Evolutionary conservation across 2,113 vertebrate species (phyloP).

Genomic region (Lota lota): DNA sequence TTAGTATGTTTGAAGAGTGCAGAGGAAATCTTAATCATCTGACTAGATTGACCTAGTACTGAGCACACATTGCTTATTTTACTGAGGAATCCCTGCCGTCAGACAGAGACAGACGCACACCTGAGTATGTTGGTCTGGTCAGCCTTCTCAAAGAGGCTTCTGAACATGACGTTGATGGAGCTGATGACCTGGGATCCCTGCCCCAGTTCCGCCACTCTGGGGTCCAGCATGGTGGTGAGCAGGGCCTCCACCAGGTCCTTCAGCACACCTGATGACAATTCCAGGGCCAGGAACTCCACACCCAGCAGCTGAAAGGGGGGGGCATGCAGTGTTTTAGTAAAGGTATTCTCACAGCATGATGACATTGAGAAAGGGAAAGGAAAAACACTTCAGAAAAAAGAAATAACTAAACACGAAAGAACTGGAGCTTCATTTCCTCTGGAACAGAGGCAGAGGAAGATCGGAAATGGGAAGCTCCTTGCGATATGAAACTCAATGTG

Average conservation of each 20-base stretch:
- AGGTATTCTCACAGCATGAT: background rate
- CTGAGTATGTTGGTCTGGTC: conserved; percentile 87
- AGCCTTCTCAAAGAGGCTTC: conserved; percentile 84
- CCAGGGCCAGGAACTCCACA: conserved; percentile 80
- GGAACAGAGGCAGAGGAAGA: too few relatives aligned
- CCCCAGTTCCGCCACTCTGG: conserved; percentile 82
- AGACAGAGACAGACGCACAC: conserved; percentile 39
- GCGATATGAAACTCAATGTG: too few relatives aligned
- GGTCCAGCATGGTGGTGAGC: conserved; percentile 84
- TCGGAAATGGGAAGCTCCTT: too few relatives aligned
- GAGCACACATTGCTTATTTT: too few relatives aligned
- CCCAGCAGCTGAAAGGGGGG: conserved; percentile 77
- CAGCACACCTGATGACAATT: conserved; percentile 84
- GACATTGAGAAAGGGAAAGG: background rate
- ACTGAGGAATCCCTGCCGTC: too few relatives aligned
- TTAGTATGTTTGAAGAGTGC: too few relatives aligned
- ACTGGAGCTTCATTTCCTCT: too few relatives aligned
- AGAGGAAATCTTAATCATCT: too few relatives aligned
- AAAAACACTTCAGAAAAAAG: too few relatives aligned
- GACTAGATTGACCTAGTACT: too few relatives aligned
- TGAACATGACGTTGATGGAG: conserved; percentile 84
- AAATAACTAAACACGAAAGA: too few relatives aligned
- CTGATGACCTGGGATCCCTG: conserved; percentile 85
- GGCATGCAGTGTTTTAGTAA: background rate
- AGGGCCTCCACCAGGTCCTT: conserved; percentile 88